Evolutionary conservation across 2,797 vertebrate species (phyloP).

Genomic region (Varecia variegata): DNA sequence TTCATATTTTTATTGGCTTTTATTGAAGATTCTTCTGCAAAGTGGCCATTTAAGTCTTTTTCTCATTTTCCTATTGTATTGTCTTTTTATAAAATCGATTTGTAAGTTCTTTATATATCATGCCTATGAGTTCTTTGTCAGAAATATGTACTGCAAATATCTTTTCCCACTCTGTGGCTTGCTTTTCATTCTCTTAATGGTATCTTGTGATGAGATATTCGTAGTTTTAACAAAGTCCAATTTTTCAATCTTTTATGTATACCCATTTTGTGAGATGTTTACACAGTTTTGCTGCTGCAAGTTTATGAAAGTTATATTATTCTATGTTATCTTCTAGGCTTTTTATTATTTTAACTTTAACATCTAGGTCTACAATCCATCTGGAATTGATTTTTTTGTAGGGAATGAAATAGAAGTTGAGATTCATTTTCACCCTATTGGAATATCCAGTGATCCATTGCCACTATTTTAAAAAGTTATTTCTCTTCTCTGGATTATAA

Average conservation of each 20-base stretch:
- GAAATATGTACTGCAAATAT: not conserved
- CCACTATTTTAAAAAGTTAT: not conserved
- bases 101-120: not conserved
- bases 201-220: not conserved
- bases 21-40: not conserved
- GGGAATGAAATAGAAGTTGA: not conserved
- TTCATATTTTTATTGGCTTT: not conserved
- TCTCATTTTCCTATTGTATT: not conserved
- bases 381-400: not conserved
- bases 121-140: not conserved
- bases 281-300: not conserved
- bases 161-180: not conserved
- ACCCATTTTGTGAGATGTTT: not conserved
- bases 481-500: not conserved
- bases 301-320: not conserved
- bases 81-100: not conserved
- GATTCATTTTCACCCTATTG: not conserved
- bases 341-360: not conserved
- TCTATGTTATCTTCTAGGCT: not conserved
- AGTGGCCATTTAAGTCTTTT: not conserved
- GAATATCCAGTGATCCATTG: not conserved
- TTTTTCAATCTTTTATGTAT: not conserved
- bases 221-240: not conserved
- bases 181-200: not conserved
- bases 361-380: not conserved